A percentile compares a stretch with the other conserved stretches of the same genome.
phyloP scores from a whole-genome alignment of 2,113 vertebrate genomes.

The Nannospalax galili region DNA sequence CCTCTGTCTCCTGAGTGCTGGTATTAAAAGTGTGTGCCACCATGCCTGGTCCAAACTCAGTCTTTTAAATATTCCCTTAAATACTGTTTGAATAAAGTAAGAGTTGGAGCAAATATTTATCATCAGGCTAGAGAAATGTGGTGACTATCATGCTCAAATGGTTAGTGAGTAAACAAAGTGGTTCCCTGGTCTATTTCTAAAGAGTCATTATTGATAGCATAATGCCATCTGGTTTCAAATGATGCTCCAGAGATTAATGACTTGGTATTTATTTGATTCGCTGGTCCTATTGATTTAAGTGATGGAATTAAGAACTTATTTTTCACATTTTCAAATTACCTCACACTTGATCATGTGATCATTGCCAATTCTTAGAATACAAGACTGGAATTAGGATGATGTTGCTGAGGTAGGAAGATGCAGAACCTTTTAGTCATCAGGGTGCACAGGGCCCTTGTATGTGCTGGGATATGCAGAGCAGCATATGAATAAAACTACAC shows the following conservation, averaged over 20 bases:
- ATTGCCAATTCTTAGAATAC: not conserved
- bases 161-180: not conserved
- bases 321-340: slow-evolving; percentile 28
- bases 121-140: not conserved
- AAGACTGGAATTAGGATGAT: not conserved
- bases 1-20: too few relatives aligned
- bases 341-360: slow-evolving; percentile 1
- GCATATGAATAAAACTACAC: not conserved
- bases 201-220: slow-evolving; percentile 18
- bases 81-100: not conserved
- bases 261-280: slow-evolving; percentile 51
- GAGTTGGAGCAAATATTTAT: slow-evolving; percentile 38
- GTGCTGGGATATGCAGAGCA: not conserved
- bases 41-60: not conserved
- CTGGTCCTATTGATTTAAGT: not conserved
- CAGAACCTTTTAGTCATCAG: not conserved
- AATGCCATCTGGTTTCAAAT: slow-evolving; percentile 16
- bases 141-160: slow-evolving; percentile 1
- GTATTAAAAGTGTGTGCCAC: too few relatives aligned
- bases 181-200: slow-evolving; percentile 17
- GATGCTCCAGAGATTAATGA: slow-evolving; percentile 22
- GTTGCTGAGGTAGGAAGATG: not conserved
- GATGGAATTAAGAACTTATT: slow-evolving; percentile 43
- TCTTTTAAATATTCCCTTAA: slow-evolving; percentile 20
- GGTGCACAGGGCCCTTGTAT: not conserved